Conservation (phyloP, 2,888 invertebrate genomes). For the Eupithecia exiguata region DNA sequence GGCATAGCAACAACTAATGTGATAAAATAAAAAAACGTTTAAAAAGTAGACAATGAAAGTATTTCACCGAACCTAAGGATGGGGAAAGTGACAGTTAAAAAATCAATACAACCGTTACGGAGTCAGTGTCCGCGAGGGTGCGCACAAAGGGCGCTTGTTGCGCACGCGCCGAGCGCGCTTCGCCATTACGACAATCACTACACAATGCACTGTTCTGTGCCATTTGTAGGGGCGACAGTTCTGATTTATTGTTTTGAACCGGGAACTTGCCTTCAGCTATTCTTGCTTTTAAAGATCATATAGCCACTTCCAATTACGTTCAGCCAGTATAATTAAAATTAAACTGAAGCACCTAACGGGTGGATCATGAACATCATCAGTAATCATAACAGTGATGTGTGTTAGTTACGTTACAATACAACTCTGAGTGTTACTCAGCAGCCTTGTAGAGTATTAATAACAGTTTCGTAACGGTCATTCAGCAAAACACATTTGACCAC, state of each 20-base stretch:
- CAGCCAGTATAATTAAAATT: neutral
- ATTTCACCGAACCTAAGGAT: constrained; percentile 2
- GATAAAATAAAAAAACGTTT: neutral
- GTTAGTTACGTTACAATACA: neutral
- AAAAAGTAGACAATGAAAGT: constrained; percentile 7
- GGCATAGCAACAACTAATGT: neutral
- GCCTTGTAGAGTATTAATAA: neutral
- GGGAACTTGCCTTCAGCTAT: constrained; percentile 20
- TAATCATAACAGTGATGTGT: neutral
- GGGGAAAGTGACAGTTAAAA: constrained; percentile 78
- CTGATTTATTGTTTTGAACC: constrained; percentile 47
- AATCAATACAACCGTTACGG: constrained; percentile 81
- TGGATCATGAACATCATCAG: neutral
- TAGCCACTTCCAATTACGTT: neutral
- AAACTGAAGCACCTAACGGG: neutral
- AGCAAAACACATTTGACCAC: constrained; percentile 54
- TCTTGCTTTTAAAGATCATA: constrained; percentile 5
- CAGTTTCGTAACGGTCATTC: constrained; percentile 38
- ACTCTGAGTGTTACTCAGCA: neutral
- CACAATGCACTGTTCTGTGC: constrained; percentile 60
- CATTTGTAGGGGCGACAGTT: constrained; percentile 60
- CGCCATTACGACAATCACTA: constrained; percentile 65
- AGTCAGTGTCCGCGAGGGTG: constrained; percentile 77
- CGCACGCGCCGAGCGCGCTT: constrained; percentile 69
- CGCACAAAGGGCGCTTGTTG: constrained; percentile 65